Evolutionary conservation across 30 jellyfish, hydroid and myxozoan genomes (phyloP).

Genomic region (Aurelia aurita): DNA sequence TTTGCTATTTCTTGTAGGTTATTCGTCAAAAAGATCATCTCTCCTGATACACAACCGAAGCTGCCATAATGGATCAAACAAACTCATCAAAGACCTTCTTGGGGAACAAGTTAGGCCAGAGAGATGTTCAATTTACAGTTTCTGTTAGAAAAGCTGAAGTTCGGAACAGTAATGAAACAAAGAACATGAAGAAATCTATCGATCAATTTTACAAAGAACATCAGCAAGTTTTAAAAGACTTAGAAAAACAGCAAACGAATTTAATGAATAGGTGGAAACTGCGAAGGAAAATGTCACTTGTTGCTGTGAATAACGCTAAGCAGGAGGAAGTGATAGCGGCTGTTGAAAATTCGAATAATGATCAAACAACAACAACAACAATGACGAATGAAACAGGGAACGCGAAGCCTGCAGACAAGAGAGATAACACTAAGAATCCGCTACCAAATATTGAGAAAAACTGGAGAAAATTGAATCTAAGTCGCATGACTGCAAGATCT

Average conservation of each 20-base stretch:
- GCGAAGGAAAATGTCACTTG: slow-evolving; percentile 8
- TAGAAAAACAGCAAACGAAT: slow-evolving; percentile 38
- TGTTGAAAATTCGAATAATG: not conserved
- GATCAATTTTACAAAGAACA: slow-evolving; percentile 57
- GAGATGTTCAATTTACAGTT: slow-evolving; percentile 52
- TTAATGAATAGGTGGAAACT: slow-evolving; percentile 29
- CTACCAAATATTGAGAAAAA: no score
- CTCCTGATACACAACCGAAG: no score
- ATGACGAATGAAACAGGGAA: no score
- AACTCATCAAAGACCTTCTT: not conserved
- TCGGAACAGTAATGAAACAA: slow-evolving; percentile 48
- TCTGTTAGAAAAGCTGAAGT: slow-evolving; percentile 68
- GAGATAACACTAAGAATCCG: no score
- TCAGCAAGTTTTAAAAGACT: slow-evolving; percentile 49
- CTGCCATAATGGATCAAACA: slow-evolving; percentile 18
- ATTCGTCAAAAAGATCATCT: no score
- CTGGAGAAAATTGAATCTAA: no score
- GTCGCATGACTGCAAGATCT: no score
- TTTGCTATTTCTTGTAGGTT: no score
- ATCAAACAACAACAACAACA: no score
- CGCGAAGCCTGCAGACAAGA: no score
- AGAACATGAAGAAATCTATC: slow-evolving; percentile 47
- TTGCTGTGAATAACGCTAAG: not conserved
- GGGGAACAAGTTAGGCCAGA: slow-evolving; percentile 25
- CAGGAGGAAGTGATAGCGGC: slow-evolving; percentile 5